Evolutionary conservation across 1,140 invertebrate species (phyloP).

Genomic region (Aphelenchoides fujianensis): DNA sequence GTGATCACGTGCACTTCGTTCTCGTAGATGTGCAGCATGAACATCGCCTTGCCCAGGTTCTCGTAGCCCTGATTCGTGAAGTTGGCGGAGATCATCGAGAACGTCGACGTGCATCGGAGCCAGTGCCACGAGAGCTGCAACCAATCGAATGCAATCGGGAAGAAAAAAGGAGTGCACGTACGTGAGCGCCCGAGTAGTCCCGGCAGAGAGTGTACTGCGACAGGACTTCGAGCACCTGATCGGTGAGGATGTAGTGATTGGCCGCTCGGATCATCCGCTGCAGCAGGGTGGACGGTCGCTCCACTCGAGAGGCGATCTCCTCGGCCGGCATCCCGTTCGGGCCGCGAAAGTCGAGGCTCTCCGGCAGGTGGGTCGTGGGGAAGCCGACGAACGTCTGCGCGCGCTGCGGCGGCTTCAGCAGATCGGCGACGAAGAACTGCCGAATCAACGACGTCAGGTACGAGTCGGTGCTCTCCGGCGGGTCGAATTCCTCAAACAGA

Average conservation of each 20-base stretch:
- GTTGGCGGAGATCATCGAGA: slow-evolving; percentile 32
- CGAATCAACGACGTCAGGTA: slow-evolving; percentile 39
- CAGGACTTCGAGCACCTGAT: slow-evolving; percentile 30
- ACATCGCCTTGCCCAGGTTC: slow-evolving; percentile 42
- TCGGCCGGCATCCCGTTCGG: slow-evolving; percentile 37
- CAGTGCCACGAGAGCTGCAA: slow-evolving; percentile 50
- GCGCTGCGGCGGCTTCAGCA: slow-evolving; percentile 31
- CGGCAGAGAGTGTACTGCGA: slow-evolving; percentile 22
- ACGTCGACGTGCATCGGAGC: slow-evolving; percentile 40
- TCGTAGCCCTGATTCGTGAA: slow-evolving; percentile 36
- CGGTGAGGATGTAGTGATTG: slow-evolving; percentile 36
- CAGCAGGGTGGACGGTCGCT: slow-evolving; percentile 11
- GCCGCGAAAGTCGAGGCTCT: slow-evolving; percentile 46
- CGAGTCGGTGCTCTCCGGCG: slow-evolving; percentile 31
- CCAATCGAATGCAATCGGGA: too few relatives aligned
- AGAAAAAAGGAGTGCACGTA: too few relatives aligned
- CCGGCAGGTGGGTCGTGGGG: slow-evolving; percentile 23
- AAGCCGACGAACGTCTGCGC: slow-evolving; percentile 41
- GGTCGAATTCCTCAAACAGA: slow-evolving; percentile 35
- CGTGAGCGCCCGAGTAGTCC: neutral
- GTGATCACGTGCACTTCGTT: slow-evolving; percentile 31
- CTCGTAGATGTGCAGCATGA: slow-evolving; percentile 32
- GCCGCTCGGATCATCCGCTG: slow-evolving; percentile 25
- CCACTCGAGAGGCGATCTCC: slow-evolving; percentile 17
- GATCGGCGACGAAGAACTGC: slow-evolving; percentile 43